Percentiles rank a stretch among this genome's conserved stretches.
Evolutionary conservation across 2,113 vertebrate genomes (phyloP).

Genomic region (Mungos mungo): DNA sequence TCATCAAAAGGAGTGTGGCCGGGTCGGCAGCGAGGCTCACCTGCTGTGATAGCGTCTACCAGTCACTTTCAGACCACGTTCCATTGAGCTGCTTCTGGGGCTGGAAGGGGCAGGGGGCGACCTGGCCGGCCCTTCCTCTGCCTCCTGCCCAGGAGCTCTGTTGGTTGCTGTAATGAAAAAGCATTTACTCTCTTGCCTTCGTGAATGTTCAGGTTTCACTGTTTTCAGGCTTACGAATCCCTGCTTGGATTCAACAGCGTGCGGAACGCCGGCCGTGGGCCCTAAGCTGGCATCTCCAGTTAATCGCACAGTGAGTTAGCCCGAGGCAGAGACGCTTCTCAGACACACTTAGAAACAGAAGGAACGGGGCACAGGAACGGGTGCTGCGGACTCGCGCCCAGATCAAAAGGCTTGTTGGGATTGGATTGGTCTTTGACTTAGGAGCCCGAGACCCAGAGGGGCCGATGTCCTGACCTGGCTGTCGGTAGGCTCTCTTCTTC

Average conservation of each 20-base stretch:
- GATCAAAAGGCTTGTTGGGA: no score
- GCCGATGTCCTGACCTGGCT: rapidly evolving
- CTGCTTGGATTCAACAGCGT: rapidly evolving
- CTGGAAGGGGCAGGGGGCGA: not conserved
- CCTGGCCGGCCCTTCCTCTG: no score
- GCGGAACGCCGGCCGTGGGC: not conserved
- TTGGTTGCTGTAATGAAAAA: not conserved
- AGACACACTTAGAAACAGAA: not conserved
- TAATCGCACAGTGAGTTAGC: not conserved
- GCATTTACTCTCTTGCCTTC: not conserved
- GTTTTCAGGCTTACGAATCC: not conserved
- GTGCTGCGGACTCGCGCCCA: rapidly evolving
- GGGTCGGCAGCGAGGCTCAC: not conserved
- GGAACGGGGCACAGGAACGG: no score
- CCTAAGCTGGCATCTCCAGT: not conserved
- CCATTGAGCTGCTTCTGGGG: not conserved
- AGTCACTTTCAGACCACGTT: not conserved
- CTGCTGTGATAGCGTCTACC: no score
- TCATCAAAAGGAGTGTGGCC: not conserved
- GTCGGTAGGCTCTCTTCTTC: not conserved
- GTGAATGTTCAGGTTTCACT: not conserved
- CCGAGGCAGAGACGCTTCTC: not conserved
- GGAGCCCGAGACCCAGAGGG: not conserved
- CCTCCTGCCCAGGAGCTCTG: not conserved
- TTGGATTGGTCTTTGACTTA: not conserved